Evolutionary conservation across 1,140 invertebrate species (phyloP).

Genomic region (Saccostrea echinata): DNA sequence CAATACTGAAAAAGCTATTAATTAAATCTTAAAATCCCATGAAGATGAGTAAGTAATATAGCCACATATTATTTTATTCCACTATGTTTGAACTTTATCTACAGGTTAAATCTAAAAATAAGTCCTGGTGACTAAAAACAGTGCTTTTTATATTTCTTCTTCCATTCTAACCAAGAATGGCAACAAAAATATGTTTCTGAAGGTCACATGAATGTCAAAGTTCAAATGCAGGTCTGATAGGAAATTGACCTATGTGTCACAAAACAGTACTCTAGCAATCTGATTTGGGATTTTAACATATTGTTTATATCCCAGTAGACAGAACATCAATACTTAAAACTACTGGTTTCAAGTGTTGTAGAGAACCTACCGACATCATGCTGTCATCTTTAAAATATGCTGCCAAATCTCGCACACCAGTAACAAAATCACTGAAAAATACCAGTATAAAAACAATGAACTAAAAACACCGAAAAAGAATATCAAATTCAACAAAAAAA

Average conservation of each 20-base stretch:
- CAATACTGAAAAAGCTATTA: too few species aligned
- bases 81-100: too few species aligned
- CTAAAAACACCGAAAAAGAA: not conserved
- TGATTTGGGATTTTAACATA: not conserved
- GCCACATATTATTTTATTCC: too few species aligned
- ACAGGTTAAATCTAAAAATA: too few species aligned
- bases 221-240: too few species aligned
- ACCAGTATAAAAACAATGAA: not conserved
- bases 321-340: not conserved
- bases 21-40: too few species aligned
- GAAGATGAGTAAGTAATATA: too few species aligned
- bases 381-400: constrained; percentile 78
- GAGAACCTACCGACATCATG: constrained; percentile 73
- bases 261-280: not conserved
- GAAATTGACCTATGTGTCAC: too few species aligned
- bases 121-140: too few species aligned
- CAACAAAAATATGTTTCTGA: not conserved
- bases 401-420: constrained; percentile 75
- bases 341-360: not conserved
- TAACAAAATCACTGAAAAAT: constrained; percentile 74
- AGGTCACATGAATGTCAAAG: not conserved
- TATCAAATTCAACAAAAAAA: not conserved
- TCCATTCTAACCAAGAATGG: not conserved
- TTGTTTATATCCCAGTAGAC: not conserved
- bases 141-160: too few species aligned